Evolutionary conservation across 2,888 invertebrate genomes (phyloP).

Genomic region (Drosophila meridionalis): DNA sequence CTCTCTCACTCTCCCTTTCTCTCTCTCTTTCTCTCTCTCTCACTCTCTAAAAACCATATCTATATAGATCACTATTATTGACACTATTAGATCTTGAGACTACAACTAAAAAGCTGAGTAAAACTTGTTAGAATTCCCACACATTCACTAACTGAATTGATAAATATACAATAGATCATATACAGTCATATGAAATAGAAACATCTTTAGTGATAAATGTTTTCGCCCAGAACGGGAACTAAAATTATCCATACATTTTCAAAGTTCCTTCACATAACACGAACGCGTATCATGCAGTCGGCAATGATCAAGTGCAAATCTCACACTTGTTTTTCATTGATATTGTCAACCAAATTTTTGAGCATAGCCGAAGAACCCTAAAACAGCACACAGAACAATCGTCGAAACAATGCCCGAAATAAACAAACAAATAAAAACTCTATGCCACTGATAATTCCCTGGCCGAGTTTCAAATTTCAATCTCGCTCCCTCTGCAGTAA

Average conservation of each 20-base stretch:
- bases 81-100: no score
- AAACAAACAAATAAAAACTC: conserved; percentile 58
- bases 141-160: no score
- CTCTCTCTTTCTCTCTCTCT: no score
- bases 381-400: conserved; percentile 11
- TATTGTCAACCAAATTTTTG: conserved; percentile 53
- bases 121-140: no score
- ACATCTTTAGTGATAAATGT: no score
- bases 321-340: conserved; percentile 25
- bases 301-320: not conserved
- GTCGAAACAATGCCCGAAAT: conserved; percentile 44
- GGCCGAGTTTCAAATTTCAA: conserved; percentile 22
- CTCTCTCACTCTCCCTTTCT: no score
- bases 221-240: not conserved
- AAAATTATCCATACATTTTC: no score
- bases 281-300: not conserved
- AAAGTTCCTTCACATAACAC: not conserved
- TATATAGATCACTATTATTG: no score
- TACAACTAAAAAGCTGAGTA: no score
- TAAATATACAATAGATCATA: no score
- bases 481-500: not conserved
- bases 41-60: no score
- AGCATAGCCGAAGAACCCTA: conserved; percentile 29
- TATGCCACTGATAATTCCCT: conserved; percentile 1
- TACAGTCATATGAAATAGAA: no score